Base-by-base conservation (phyloP, 2,113 vertebrate genomes). In the Entelurus aequoreus region DNA sequence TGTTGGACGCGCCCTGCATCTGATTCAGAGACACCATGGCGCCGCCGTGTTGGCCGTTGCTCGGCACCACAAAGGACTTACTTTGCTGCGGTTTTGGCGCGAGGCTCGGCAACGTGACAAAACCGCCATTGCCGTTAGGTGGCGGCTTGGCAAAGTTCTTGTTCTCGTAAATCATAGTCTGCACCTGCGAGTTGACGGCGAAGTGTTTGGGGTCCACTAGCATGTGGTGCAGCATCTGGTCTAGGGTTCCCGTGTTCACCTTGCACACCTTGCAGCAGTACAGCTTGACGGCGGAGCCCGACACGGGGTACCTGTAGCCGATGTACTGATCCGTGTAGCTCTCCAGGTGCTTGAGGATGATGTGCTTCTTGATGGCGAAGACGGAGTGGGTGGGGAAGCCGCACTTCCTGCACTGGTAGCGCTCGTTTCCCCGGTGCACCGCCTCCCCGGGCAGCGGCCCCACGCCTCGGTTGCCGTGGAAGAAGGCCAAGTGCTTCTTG, bases 211-310 rank as follows among this genome's bases (percentile, higher is more conserved):
- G 94, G 0, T 94, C 91, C 0, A 93, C 92, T 76, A 98, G 71
- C 71, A 99, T 84, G 63, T 99, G 97, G 66, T 94, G 97, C 72
- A 98, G 88, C 71, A 99, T 84, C 52, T 95, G 93, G 59, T 98
- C 96, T 0, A 92, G 88, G 54, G 76, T 94, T 69, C 91, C 92
- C 8, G 93, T 92, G 60, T 80, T 84, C 55, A 90, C 78, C 2
- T 84, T 90, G 52, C 97, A 99, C 48, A 93, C 92, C 74, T 95
- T 99, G 85, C 97, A 99, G 76, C 92, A 97, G 69, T 93, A 93
- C 55, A 88, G 86, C 78, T 86, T 70, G 28, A 71, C 0, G 1
- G 72, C 50, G 35, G 4, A 60, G 50, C 48, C 50, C 19, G 78
- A 67, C 67, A 67, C 16, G 38, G 72, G 60, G 55, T 84, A 54